Evolutionary conservation across 2,888 invertebrate species (phyloP).

Genomic region (Acronicta psi): DNA sequence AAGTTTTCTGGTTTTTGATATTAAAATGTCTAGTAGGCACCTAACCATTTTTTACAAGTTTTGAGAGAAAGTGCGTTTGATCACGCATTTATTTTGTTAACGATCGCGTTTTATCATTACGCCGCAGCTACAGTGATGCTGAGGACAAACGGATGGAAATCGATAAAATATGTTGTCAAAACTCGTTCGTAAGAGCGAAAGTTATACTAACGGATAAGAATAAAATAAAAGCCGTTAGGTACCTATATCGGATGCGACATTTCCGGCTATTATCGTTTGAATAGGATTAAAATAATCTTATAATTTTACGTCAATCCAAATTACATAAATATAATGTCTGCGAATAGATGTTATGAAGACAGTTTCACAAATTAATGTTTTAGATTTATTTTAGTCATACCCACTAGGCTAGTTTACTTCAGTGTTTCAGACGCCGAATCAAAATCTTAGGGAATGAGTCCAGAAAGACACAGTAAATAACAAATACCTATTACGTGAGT

Average conservation of each 20-base stretch:
- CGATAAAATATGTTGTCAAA: conserved; percentile 43
- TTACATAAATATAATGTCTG: too few species aligned
- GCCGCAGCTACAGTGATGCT: conserved; percentile 9
- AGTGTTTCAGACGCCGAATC: too few species aligned
- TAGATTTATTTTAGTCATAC: too few species aligned
- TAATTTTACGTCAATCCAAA: too few species aligned
- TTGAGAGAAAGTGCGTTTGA: conserved; percentile 47
- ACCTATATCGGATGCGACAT: conserved; percentile 41
- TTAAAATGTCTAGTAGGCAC: not conserved
- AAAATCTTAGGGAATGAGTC: too few species aligned
- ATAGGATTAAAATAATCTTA: not conserved
- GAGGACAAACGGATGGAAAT: conserved; percentile 53
- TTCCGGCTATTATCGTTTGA: conserved; percentile 24
- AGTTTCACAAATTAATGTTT: too few species aligned
- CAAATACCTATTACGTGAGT: too few species aligned
- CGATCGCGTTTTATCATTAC: conserved; percentile 39
- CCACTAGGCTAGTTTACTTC: too few species aligned
- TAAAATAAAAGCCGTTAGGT: conserved; percentile 21
- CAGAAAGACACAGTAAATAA: too few species aligned
- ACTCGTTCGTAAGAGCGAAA: conserved; percentile 41
- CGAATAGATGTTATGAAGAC: too few species aligned
- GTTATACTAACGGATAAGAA: conserved; percentile 32
- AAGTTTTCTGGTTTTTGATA: too few species aligned
- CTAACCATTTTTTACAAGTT: conserved; percentile 12
- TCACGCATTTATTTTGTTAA: conserved; percentile 33